These are phyloP conservation scores for Molossus alvarezi DNA, from an alignment of 2,797 vertebrate species.

Conservation along the genomic window DNA sequence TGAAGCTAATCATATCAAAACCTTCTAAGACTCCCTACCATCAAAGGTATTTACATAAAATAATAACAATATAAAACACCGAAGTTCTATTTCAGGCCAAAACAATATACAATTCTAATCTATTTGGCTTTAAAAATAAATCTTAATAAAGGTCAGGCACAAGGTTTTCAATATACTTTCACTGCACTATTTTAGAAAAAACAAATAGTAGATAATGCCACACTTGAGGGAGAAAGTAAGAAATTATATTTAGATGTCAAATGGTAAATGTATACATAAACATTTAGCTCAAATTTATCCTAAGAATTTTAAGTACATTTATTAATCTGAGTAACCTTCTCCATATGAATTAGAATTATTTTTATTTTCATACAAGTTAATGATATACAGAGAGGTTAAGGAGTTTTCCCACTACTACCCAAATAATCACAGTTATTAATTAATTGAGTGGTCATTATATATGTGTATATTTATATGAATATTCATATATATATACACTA, in stretches of 20 bases:
- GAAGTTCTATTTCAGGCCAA: conserved; percentile 71
- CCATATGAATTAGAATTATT: background rate
- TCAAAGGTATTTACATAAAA: conserved; percentile 81
- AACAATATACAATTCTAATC: conserved; percentile 82
- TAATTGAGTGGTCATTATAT: background rate
- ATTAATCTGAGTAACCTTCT: background rate
- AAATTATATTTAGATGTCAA: background rate
- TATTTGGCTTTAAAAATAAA: conserved; percentile 71
- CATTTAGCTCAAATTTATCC: background rate
- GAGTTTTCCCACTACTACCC: background rate
- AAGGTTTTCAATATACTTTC: conserved; percentile 60
- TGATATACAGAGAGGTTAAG: conserved; percentile 2
- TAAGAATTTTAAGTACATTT: conserved; percentile 35
- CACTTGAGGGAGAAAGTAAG: background rate
- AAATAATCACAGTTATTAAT: background rate
- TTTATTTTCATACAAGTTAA: conserved; percentile 8
- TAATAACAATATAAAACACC: conserved; percentile 77
- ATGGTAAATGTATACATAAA: background rate
- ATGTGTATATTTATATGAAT: background rate
- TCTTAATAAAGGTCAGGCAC: conserved; percentile 53
- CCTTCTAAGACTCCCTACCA: conserved; percentile 46
- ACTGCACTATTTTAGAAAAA: background rate
- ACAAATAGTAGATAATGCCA: background rate
- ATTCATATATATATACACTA: background rate
- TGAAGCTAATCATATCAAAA: conserved; percentile 72